Base-by-base conservation (phyloP, 2,797 vertebrate genomes). In the Silurus aristotelis region DNA sequence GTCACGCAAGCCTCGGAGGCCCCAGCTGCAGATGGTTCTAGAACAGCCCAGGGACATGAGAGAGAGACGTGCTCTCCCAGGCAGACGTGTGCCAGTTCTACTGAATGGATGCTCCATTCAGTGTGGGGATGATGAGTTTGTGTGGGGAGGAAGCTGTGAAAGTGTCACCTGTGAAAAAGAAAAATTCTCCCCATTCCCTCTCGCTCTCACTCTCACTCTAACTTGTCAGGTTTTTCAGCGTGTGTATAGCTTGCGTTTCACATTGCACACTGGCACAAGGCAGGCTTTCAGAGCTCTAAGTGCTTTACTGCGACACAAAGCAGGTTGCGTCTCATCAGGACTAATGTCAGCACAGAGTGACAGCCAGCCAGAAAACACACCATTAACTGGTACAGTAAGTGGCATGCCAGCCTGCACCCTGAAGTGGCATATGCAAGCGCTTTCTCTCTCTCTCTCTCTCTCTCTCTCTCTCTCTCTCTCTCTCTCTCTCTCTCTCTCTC, bases 11-110 rank as follows among this genome's bases (percentile, higher is more conserved):
- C 87, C 87, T 83, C 61, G 1, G 87, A 86, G 85, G 84, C 68
- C 82, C 77, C 84, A 84, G 86, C 85, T 90, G 89, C 87, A 89
- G 87, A 87, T 89, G 87, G 85, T 88, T 88, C 83, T 83, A 83
- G 77, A 86, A 75, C 55, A 83, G 87, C 87, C 84, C 38, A 79
- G 88, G 85, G 90, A 89, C n/a, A 80, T 75, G 87, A 89, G 86
- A 87, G 80, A 38, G 27, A 38, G 68, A 2, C 43, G 63, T 5
- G n/a, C 43, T 19, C n/a, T 80, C 48, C 46, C 79, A 67, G 75
- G 80, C 80, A 71, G 80, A 63, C 75, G 52, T 88, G 86, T 88
- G 88, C 84, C 86, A 87, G 87, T 85, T 87, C 81, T 82, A 66
- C 73, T 82, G 86, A 89, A 87, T 87, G 83, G 73, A 86, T 87